Conservation (phyloP, 2,888 invertebrate species). For the Ceriagrion tenellum region DNA sequence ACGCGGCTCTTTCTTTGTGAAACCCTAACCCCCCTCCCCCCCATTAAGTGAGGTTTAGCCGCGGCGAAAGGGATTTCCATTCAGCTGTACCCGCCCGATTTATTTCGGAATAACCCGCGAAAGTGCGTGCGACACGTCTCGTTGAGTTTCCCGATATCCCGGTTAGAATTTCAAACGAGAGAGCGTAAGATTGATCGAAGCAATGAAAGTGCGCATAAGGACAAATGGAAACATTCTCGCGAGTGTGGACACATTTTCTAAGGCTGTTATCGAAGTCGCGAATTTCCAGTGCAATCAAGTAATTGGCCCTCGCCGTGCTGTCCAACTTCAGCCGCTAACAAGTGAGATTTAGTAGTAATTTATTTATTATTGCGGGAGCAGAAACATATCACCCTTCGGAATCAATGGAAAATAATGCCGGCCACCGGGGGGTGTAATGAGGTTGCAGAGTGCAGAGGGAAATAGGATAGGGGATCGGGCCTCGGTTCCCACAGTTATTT, state of each 20-base stretch:
- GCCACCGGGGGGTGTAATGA: too few relatives aligned
- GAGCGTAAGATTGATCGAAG: not conserved
- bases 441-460: too few relatives aligned
- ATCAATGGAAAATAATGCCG: not conserved
- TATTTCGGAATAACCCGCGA: not conserved
- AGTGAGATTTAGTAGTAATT: not conserved
- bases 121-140: not conserved
- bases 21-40: not conserved
- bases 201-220: not conserved
- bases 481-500: not conserved
- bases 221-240: not conserved
- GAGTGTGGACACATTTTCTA: not conserved
- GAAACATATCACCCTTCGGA: too few relatives aligned
- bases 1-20: not conserved
- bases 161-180: not conserved
- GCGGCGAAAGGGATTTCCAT: not conserved
- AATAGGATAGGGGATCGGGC: too few relatives aligned
- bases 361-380: not conserved
- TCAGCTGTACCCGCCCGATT: not conserved
- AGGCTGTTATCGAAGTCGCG: conserved; percentile 1
- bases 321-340: not conserved
- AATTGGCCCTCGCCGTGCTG: not conserved
- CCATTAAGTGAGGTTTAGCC: not conserved
- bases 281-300: not conserved
- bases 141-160: not conserved